Base-by-base conservation (phyloP, 2,888 invertebrate species). In the Heliconius ethilla region DNA sequence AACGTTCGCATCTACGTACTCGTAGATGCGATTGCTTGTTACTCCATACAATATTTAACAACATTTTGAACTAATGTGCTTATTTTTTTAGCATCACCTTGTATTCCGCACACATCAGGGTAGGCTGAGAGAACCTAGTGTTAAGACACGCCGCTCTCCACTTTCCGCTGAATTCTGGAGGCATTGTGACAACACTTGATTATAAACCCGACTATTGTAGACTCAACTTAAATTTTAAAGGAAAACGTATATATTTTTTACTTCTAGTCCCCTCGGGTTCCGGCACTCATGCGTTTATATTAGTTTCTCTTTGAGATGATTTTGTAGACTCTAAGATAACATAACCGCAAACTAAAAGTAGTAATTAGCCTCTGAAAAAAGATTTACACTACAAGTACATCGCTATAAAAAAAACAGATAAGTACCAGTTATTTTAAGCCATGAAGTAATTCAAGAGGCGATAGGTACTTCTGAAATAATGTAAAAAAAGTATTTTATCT, bases 401-500 rank as follows among this genome's bases (percentile, higher is more conserved):
- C 67, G n/a, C 22, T 33, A 51, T 13, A 66, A 51, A 45, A 51
- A 75, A 75, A 51, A 11, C 13, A n/a, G 22, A 27, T 75, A 63
- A 29, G 1, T 25, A 9, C 18, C 27, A 59, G 55, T 33, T 63
- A 70, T 70, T 63, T 67, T 62, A 63, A 70, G 33, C 62, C 29
- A 40, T 76, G 22, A 76, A 66, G 55, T 70, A 74, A 79, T 75
- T 51, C 75, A 59, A 40, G 45, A 62, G 51, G 29, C 45, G 73
- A 59, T 70, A 27, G 27, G 3, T 29, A 65, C 80, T 80, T 76
- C 77, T 79, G 80, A 66, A 75, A 70, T 74, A 67, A 63, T 76
- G 65, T 77, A 74, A 70, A 77, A n/a, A 76, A 80, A 76, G 65
- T 74, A 63, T 79, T 75, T 78, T 80, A 79, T 81, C 72, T 40